Evolutionary conservation across 2,888 invertebrate genomes (phyloP).

Genomic region (Elegia similella): DNA sequence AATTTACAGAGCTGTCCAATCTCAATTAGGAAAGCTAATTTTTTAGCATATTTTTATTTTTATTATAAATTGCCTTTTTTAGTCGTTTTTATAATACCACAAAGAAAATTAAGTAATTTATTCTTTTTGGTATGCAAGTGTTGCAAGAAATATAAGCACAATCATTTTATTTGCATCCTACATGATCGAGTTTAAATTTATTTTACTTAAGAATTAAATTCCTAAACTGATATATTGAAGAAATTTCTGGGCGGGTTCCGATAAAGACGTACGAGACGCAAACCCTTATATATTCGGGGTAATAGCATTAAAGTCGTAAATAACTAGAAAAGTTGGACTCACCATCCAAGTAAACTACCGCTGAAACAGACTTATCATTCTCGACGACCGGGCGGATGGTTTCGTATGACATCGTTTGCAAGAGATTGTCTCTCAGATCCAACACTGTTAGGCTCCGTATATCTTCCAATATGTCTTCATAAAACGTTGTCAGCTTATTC

Average conservation of each 20-base stretch:
- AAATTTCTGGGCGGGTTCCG: conserved; percentile 25
- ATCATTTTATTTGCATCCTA: not conserved
- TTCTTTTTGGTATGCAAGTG: no score
- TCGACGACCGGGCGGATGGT: conserved; percentile 88
- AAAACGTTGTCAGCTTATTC: conserved; percentile 87
- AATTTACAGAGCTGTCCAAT: no score
- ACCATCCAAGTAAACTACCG: conserved; percentile 90
- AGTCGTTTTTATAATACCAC: no score
- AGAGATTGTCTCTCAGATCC: conserved; percentile 88
- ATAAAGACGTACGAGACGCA: conserved; percentile 27
- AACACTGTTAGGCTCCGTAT: conserved; percentile 86
- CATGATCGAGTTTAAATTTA: not conserved
- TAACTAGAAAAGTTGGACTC: conserved; percentile 62
- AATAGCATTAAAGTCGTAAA: conserved; percentile 18
- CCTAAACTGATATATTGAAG: conserved; percentile 2
- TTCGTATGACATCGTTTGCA: conserved; percentile 88
- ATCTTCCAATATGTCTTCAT: conserved; percentile 86
- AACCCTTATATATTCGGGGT: conserved; percentile 28
- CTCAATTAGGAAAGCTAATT: no score
- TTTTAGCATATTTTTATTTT: no score
- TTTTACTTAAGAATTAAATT: not conserved
- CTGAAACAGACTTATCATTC: conserved; percentile 86
- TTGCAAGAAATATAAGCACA: no score
- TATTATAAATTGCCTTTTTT: no score
- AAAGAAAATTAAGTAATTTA: no score